Evolutionary conservation across 2,797 vertebrate genomes (phyloP).

Genomic region (Liparis tanakae): DNA sequence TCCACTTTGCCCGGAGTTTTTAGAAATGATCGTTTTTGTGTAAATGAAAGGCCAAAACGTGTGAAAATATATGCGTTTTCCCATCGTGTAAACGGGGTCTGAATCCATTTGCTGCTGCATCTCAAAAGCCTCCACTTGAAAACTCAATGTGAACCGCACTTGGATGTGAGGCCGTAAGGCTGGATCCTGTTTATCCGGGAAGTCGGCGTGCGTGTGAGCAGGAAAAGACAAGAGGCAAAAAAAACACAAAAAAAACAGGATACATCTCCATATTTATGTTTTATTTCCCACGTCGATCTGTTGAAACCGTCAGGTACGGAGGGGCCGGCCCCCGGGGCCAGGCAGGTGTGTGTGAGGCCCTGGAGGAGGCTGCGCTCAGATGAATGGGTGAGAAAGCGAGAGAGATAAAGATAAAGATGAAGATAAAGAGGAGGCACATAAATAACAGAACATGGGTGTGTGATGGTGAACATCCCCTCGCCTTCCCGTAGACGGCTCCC

Average conservation of each 20-base stretch:
- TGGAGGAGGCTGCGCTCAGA: conserved; percentile 24
- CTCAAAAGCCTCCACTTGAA: conserved; percentile 34
- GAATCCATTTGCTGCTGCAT: conserved; percentile 37
- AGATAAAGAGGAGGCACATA: conserved; percentile 17
- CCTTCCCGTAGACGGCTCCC: conserved; percentile 47
- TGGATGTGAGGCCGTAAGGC: conserved; percentile 19
- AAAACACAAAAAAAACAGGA: conserved; percentile 22
- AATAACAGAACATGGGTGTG: conserved; percentile 59
- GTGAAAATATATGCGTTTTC: too few species aligned
- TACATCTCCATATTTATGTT: background rate
- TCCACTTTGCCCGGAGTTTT: too few species aligned
- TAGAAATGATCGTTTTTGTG: too few species aligned
- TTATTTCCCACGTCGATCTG: conserved; percentile 1
- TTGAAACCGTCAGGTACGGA: conserved; percentile 21
- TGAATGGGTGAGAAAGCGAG: conserved; percentile 5
- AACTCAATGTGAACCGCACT: conserved; percentile 22
- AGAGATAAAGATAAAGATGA: conserved; percentile 14
- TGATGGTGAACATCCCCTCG: conserved; percentile 41
- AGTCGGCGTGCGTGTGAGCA: background rate
- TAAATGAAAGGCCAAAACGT: too few species aligned
- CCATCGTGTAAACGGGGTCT: too few species aligned
- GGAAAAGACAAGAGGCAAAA: background rate
- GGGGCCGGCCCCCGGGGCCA: background rate
- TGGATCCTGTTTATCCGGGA: conserved; percentile 10
- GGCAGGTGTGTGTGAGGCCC: conserved; percentile 13